Percentiles rank a stretch among this genome's conserved stretches.
These are phyloP conservation scores for Glyptemys insculpta DNA, from an alignment of 2,797 vertebrate species.

Conservation along the genomic window DNA sequence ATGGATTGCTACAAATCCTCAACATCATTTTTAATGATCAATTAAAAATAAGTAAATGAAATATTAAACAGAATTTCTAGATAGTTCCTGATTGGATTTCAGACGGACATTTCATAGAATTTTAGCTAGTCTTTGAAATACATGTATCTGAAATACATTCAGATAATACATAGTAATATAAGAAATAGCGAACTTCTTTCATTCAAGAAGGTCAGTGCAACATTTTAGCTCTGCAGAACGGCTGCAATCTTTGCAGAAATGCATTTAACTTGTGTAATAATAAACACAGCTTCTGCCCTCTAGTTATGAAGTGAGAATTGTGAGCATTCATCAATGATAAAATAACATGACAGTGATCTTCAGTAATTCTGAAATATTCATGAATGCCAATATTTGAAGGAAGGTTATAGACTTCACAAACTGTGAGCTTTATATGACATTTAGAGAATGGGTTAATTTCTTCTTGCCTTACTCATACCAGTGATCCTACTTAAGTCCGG, in stretches of 20 bases:
- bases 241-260: not conserved
- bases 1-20: constrained; percentile 61
- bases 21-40: constrained; percentile 46
- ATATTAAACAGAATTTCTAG: constrained; percentile 45
- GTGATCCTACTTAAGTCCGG: not conserved
- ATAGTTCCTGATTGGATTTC: constrained; percentile 47
- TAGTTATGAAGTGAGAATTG: not conserved
- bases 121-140: constrained; percentile 31
- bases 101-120: constrained; percentile 40
- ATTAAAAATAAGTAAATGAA: constrained; percentile 39
- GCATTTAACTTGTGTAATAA: not conserved
- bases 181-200: constrained; percentile 40
- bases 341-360: constrained; percentile 31
- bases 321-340: not conserved
- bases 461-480: not conserved
- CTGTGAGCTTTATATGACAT: not conserved
- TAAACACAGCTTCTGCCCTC: constrained; percentile 4
- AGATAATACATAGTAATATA: not conserved
- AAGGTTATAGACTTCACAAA: not conserved
- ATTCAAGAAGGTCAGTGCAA: constrained; percentile 14
- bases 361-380: not conserved
- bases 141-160: not conserved
- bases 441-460: not conserved
- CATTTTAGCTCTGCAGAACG: constrained; percentile 38
- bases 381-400: not conserved